These are phyloP conservation scores for Drosophila helvetica DNA, from an alignment of 2,888 invertebrate species.

Conservation along the genomic window DNA sequence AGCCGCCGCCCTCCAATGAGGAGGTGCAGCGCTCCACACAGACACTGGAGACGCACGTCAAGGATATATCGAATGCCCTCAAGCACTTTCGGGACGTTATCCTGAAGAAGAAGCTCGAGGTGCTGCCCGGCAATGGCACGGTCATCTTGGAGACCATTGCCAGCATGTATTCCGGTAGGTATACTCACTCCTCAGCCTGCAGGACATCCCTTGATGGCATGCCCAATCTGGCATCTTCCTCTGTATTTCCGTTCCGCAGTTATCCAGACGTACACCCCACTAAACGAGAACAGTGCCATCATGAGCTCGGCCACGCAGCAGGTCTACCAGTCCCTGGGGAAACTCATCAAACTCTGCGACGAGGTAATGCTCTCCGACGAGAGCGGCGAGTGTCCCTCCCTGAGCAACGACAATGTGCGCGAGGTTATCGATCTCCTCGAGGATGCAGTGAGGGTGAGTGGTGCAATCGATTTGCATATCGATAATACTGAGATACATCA, in stretches of 20 bases:
- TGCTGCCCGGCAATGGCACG: conserved; percentile 96
- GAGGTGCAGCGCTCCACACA: conserved; percentile 88
- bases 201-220: neutral
- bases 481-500: neutral
- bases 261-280: conserved; percentile 81
- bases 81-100: conserved; percentile 97
- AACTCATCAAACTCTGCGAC: conserved; percentile 94
- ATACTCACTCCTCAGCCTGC: neutral
- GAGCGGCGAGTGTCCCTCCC: conserved; percentile 82
- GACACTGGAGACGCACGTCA: conserved; percentile 90
- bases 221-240: neutral
- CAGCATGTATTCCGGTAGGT: conserved; percentile 90
- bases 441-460: conserved; percentile 88
- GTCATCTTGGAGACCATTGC: conserved; percentile 96
- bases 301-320: conserved; percentile 90
- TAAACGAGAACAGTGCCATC: conserved; percentile 83
- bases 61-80: conserved; percentile 90
- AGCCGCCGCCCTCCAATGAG: conserved; percentile 83
- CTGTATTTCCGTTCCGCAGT: conserved; percentile 53
- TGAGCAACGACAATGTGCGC: conserved; percentile 87
- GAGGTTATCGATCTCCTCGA: conserved; percentile 89
- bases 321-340: conserved; percentile 93
- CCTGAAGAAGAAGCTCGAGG: conserved; percentile 94
- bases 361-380: conserved; percentile 91
- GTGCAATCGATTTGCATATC: neutral